Base-by-base conservation (phyloP, 2,113 vertebrate genomes). In the Phrynocephalus versicolor region DNA sequence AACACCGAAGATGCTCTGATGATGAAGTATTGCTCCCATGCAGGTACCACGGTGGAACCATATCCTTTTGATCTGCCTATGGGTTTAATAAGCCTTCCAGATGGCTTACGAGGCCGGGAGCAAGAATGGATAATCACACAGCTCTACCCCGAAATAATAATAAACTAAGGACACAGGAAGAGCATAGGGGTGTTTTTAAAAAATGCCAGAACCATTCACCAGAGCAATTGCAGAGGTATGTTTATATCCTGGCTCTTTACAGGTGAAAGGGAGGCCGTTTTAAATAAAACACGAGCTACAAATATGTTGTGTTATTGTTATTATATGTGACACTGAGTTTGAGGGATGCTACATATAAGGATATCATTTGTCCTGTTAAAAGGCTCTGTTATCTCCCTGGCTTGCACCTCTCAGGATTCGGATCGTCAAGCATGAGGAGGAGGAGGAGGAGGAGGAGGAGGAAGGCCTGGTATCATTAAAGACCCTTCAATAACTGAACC, bases 11-110 rank as follows among this genome's bases (percentile, higher is more conserved):
- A n/a, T n/a, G 92, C 91, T 87, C 64, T 90, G 92, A 93, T 94
- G 95, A 95, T 94, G 94, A 93, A 94, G 93, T 93, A 92, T 92
- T 94, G 90, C 92, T 89, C 79, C 25, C 69, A 82, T 90, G 91
- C 93, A 86, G 92, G 94, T 93, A 87, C 86, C 94, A 93, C 89
- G 92, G 88, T 91, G 93, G 94, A 94, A 94, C 95, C 94, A 95
- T 95, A 94, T 95, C 93, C 93, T 95, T 95, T 93, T 88, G 92
- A 95, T 96, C 95, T 94, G 92, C 92, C 92, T 75, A 91, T 90
- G 84, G 94, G 94, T 93, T 96, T 96, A 95, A 96, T 95, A 96
- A 96, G 94, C 96, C 95, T 96, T 96, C 96, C 96, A 96, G 95
- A 96, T 96, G 95, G 96, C 95, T 94, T 94, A 91, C 94, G 95